Base-by-base conservation (phyloP, 1,140 invertebrate genomes). In the Phocides pigmalion region DNA sequence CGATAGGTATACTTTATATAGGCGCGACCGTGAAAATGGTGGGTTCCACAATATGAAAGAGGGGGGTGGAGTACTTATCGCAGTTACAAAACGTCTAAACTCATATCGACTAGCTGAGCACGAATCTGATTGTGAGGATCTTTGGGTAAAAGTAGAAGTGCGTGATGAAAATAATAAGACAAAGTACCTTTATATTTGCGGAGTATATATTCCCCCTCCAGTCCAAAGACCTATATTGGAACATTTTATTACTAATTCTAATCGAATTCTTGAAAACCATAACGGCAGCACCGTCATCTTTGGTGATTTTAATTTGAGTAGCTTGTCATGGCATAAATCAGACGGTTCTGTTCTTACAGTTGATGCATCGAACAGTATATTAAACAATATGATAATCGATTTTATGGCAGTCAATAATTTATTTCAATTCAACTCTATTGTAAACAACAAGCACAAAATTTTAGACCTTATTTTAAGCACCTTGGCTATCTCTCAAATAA, bases 401-500 rank as follows among this genome's bases (percentile, higher is more conserved):
- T 49, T 49, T 22, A 49, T 49, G 46, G n/a, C 46, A 51, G 5
- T 47, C 19, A 28, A 64, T 50, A 50, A 50, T 22, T 32, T 44
- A 25, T 16, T n/a, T 47, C 64, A 66, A 59, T 66, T 47, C 25
- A 66, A 66, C 16, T 28, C 3, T 9, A n/a, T 35, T 11, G n/a
- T 35, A 3, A 63, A 68, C 25, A 58, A 68, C 11, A 62, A 63
- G 28, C 8, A 20, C 14, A 63, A 58, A 37, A 58, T 63, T 4
- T 19, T 63, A 6, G 65, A 67, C 42, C 25, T 67, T 32, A n/a
- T n/a, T n/a, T n/a, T n/a, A n/a, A n/a, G n/a, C n/a, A n/a, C n/a
- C n/a, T n/a, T n/a, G n/a, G n/a, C 32, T 47, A 25, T 62, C 1
- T 32, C 17, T 9, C 49, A 53, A 15, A 1, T 67, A n/a, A 20